Base-by-base conservation (phyloP, 2,113 vertebrate species). In the Emberiza fucata region DNA sequence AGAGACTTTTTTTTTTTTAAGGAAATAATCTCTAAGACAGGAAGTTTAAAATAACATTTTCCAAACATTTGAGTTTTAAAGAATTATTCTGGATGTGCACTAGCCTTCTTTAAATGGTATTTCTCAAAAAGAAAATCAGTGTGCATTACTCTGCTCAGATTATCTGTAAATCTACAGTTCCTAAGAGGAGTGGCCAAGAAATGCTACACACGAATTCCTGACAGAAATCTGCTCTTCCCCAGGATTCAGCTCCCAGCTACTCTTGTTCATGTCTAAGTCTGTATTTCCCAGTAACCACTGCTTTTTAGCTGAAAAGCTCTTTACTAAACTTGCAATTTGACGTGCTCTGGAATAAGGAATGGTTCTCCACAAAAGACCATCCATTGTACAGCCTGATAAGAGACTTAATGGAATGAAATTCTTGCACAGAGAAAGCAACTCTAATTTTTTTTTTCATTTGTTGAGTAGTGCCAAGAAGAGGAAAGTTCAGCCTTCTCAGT, bases 181-280 rank as follows among this genome's bases (percentile, higher is more conserved):
- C 18, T 25, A 59, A n/a, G 8, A 78, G 20, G 5, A 79, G 3
- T 15, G 29, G 20, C 29, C 83, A 94, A 35, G 28, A 86, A 78
- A 81, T n/a, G 14, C 51, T 14, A 56, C 10, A 82, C 9, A 45
- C 0, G 3, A 68, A 81, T 81, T 81, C 37, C 73, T 48, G n/a
- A 81, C n/a, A 76, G 31, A 84, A 87, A 78, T 29, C 42, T 22
- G 39, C n/a, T 91, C 8, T 8, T 35, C 35, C 54, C 8, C 39
- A 42, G 22, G 45, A 48, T 40, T 40, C 57, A 92, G 33, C 12
- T 85, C 57, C 70, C 24, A 76, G 29, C 9, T 47, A 28, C 31
- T 50, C 59, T 44, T 75, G 8, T n/a, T n/a, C 0, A 0, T 19
- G 10, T 18, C 6, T 11, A 65, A 53, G 33, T 68, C 11, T 6